Evolutionary conservation across 92 coral and sea anemone species (phyloP).

Genomic region (Pocillopora grandis): DNA sequence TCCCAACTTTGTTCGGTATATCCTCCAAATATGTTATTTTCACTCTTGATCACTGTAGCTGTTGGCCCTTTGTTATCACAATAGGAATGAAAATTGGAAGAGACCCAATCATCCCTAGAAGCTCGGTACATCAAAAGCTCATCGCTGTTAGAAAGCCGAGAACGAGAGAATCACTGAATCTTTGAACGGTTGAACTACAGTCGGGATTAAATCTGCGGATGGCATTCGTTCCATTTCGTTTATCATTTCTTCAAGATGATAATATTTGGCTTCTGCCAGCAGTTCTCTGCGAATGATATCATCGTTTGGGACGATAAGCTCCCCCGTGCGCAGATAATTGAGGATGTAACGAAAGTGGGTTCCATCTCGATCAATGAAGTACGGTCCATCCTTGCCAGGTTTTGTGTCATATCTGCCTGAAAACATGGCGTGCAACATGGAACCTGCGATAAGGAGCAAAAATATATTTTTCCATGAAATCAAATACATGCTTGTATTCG

Average conservation of each 20-base stretch:
- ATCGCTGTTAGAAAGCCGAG: not conserved
- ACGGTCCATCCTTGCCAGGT: constrained; percentile 72
- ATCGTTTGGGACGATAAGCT: not conserved
- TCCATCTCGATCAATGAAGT: constrained; percentile 81
- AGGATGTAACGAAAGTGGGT: constrained; percentile 72
- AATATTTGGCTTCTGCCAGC: not conserved
- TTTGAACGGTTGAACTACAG: constrained; percentile 9
- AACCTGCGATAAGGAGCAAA: not conserved
- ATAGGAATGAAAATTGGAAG: constrained; percentile 43
- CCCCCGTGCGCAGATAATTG: constrained; percentile 73
- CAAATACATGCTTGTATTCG: not conserved
- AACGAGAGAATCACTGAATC: constrained; percentile 41
- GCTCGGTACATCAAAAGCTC: constrained; percentile 42
- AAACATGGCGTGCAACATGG: constrained; percentile 41
- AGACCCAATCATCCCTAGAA: constrained; percentile 48
- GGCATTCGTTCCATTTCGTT: not conserved
- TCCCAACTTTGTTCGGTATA: constrained; percentile 47
- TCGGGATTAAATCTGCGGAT: no score
- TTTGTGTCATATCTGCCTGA: constrained; percentile 55
- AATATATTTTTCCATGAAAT: not conserved
- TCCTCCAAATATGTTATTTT: constrained; percentile 56
- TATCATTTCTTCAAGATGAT: constrained; percentile 1
- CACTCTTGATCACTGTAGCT: constrained; percentile 48
- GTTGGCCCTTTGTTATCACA: constrained; percentile 62
- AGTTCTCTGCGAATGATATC: not conserved